Evolutionary conservation across 2,797 vertebrate genomes (phyloP), one percentile per base, ranked within the genome.

Genomic region (Acrocephalus scirpaceus): DNA sequence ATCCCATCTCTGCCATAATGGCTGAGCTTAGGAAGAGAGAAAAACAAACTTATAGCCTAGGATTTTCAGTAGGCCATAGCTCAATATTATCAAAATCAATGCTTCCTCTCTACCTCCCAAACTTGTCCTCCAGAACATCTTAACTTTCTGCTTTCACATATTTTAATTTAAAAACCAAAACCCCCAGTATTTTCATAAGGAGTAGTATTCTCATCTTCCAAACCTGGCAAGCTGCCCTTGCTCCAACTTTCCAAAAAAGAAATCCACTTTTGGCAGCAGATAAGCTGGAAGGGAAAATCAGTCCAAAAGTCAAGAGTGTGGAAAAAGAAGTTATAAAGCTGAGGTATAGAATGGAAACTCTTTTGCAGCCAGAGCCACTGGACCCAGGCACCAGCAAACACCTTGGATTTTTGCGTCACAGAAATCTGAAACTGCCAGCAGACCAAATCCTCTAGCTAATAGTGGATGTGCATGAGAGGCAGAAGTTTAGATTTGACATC

Each of bases 191-290:
- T 93, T 92, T 86, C 58, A n/a, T n/a, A 45, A 82, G 10, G 20
- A 79, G 15, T 15, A 78, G 23, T 14, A 86, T 18, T 58, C 15
- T 66, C 42, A 10, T 75, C 61, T 70, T 86, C 74, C 67, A 73
- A 86, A 78, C 54, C 7, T 29, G 51, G 81, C 54, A 76, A 76
- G 34, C 36, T 60, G 58, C 38, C 38, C 23, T 91, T 57, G 56
- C 74, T 76, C 76, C 76, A 25, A 30, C 64, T 93, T 95, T 93
- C 51, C 32, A 88, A 76, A 95, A 73, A 29, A 5, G 4, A 90
- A 86, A 89, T 56, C 48, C 56, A 53, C 44, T 79, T 86, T 62
- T 86, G 88, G 90, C 86, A 88, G 48, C 40, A 86, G 61, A 42
- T 29, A 51, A 32, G 16, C 16, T 60, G 20, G 48, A 20, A 56